Evolutionary conservation across 2,888 invertebrate species (phyloP).

Genomic region (Hypomecis atomaria): DNA sequence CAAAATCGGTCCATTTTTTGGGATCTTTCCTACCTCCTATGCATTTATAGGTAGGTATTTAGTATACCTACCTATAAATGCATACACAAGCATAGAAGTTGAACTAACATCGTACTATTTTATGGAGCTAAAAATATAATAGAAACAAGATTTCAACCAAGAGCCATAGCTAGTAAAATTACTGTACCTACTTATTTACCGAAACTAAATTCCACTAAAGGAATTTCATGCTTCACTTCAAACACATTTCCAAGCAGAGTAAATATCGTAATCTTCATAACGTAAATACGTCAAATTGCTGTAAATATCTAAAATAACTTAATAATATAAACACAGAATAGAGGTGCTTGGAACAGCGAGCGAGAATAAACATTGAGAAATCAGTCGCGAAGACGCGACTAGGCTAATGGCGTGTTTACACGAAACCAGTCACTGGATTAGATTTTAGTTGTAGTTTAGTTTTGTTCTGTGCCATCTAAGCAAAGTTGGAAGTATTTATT

Average conservation of each 20-base stretch:
- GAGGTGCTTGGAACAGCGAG: conserved; percentile 4
- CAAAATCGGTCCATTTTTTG: too few relatives aligned
- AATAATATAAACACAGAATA: conserved; percentile 3
- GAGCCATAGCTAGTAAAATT: neutral
- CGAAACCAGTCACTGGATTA: conserved; percentile 6
- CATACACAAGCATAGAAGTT: too few relatives aligned
- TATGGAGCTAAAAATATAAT: too few relatives aligned
- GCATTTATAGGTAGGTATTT: too few relatives aligned
- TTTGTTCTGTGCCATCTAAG: too few relatives aligned
- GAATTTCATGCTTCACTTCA: conserved; percentile 2
- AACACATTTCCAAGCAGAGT: neutral
- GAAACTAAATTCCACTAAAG: neutral
- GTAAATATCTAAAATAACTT: conserved; percentile 13
- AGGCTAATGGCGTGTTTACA: conserved; percentile 24
- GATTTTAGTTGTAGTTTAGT: neutral
- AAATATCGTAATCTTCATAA: conserved; percentile 16
- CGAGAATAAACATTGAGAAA: conserved; percentile 22
- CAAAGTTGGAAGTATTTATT: too few relatives aligned
- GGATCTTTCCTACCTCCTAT: too few relatives aligned
- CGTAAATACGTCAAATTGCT: conserved; percentile 8
- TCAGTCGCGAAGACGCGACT: conserved; percentile 24
- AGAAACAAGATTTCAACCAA: neutral
- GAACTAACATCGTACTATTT: too few relatives aligned
- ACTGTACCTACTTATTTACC: neutral
- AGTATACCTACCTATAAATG: too few relatives aligned